A percentile compares a stretch with the other conserved stretches of the same genome.
Conservation (phyloP, 1,140 invertebrate genomes). For the Pseudobourletiella spinata region DNA sequence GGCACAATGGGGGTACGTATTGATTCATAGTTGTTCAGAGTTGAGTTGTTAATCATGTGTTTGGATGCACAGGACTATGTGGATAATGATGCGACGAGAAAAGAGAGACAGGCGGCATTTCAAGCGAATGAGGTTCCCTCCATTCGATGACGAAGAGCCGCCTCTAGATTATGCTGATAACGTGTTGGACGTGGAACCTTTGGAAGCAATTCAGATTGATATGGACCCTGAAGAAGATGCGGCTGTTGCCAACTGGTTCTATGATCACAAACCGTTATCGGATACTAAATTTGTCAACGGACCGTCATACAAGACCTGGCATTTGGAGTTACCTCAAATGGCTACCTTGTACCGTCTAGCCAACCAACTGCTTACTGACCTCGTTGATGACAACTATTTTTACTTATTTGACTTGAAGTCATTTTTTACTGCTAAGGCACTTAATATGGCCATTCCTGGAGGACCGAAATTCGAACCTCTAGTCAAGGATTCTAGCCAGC, state of each 20-base stretch:
- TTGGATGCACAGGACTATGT: conserved; percentile 86
- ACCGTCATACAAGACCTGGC: conserved; percentile 92
- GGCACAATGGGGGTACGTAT: conserved; percentile 92
- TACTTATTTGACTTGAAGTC: conserved; percentile 99
- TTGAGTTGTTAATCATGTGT: no score
- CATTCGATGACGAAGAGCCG: conserved; percentile 99
- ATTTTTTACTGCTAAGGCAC: conserved; percentile 98
- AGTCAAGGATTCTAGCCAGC: conserved; percentile 93
- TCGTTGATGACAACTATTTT: conserved; percentile 98
- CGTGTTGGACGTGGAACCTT: conserved; percentile 94
- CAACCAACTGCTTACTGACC: conserved; percentile 95
- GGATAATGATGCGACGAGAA: conserved; percentile 99
- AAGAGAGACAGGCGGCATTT: conserved; percentile 98
- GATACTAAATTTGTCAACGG: conserved; percentile 92
- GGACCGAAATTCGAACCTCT: conserved; percentile 99
- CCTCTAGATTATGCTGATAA: conserved; percentile 99
- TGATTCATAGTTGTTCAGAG: no score
- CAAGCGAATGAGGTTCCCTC: conserved; percentile 98
- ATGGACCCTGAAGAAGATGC: conserved; percentile 92
- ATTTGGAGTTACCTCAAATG: conserved; percentile 89
- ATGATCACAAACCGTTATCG: conserved; percentile 93
- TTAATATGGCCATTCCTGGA: conserved; percentile 99
- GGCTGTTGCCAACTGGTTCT: conserved; percentile 89
- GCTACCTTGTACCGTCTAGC: conserved; percentile 94
- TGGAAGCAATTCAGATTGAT: conserved; percentile 99